Evolutionary conservation across 2,113 vertebrate species (phyloP).

Genomic region (Cochlearius cochlearius): DNA sequence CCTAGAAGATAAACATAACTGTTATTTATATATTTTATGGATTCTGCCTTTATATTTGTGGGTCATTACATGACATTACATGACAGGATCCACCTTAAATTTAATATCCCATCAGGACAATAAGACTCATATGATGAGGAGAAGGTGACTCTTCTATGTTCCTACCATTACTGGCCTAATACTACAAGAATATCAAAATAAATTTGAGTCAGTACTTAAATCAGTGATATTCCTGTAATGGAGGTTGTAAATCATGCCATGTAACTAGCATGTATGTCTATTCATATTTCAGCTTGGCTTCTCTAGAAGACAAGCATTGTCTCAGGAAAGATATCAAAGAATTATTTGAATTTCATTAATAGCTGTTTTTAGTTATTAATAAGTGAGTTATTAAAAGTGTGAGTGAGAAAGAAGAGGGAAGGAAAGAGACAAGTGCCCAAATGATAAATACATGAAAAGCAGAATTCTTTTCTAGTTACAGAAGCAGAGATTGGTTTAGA

Average conservation of each 20-base stretch:
- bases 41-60: not conserved
- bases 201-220: not conserved
- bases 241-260: not conserved
- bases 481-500: not conserved
- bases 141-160: not conserved
- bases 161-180: not conserved
- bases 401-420: not conserved
- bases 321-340: not conserved
- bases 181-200: not conserved
- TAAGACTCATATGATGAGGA: not conserved
- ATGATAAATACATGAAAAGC: not conserved
- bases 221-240: not conserved
- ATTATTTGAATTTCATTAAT: not conserved
- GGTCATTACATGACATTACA: not conserved
- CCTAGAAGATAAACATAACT: constrained; percentile 1
- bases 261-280: not conserved
- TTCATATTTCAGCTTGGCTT: not conserved
- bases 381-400: not conserved
- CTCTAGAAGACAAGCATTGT: not conserved
- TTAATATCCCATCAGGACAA: not conserved
- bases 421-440: not conserved
- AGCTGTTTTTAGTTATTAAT: not conserved
- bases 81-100: not conserved
- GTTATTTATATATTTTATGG: not conserved
- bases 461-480: not conserved